A percentile compares a stretch with the other conserved stretches of the same genome.
Evolutionary conservation across 1,140 invertebrate genomes (phyloP).

Genomic region (fruit fly (Drosophila melanogaster)): DNA sequence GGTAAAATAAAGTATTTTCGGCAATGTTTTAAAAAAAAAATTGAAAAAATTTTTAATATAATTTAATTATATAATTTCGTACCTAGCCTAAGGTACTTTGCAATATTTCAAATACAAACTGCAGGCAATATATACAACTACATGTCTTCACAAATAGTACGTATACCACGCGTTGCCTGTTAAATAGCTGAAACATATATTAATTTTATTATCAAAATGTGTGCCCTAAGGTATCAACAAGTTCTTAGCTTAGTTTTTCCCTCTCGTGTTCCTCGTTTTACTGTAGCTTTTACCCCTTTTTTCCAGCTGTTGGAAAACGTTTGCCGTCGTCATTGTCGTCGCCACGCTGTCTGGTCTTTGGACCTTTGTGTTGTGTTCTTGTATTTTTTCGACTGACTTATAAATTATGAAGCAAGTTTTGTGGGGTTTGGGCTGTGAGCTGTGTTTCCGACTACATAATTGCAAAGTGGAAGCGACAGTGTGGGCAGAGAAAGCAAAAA

Average conservation of each 20-base stretch:
- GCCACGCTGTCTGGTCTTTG: constrained; percentile 72
- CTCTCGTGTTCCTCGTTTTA: constrained; percentile 2
- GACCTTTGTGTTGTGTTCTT: constrained; percentile 46
- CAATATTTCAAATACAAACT: no score
- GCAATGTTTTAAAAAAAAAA: neutral
- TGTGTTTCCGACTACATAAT: constrained; percentile 59
- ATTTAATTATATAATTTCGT: neutral
- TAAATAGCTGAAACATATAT: no score
- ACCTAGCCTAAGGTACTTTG: no score
- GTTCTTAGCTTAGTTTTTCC: neutral
- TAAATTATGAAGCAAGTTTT: constrained; percentile 76
- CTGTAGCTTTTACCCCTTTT: constrained; percentile 63
- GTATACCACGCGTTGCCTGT: neutral
- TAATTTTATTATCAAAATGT: no score
- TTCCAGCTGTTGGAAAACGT: constrained; percentile 40
- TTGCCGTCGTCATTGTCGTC: constrained; percentile 61
- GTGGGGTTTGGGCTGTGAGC: constrained; percentile 17
- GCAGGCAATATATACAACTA: no score
- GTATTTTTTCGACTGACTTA: constrained; percentile 54
- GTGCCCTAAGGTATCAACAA: constrained; percentile 2
- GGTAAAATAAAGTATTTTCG: constrained; percentile 2
- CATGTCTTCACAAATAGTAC: neutral
- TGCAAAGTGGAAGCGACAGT: constrained; percentile 39
- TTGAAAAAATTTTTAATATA: neutral
- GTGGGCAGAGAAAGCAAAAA: neutral